These are phyloP conservation scores for Cossypha niveicapilla DNA, from an alignment of 2,797 vertebrate genomes.

Conservation along the genomic window DNA sequence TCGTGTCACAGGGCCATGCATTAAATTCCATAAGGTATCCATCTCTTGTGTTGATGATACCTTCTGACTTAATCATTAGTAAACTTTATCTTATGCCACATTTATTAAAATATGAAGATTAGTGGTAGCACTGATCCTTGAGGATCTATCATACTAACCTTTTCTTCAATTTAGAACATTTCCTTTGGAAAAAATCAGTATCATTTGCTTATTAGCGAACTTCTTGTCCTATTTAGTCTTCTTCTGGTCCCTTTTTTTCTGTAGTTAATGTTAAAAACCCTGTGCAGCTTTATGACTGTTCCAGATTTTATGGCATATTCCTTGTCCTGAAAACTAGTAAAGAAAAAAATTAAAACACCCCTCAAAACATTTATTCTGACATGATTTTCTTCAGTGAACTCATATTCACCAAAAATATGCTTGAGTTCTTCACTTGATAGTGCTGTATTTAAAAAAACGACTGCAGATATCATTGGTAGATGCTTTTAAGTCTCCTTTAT, in stretches of 20 bases:
- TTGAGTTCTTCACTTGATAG: not conserved
- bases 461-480: not conserved
- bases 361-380: not conserved
- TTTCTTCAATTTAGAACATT: not conserved
- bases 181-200: not conserved
- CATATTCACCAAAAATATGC: not conserved
- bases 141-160: not conserved
- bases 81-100: not conserved
- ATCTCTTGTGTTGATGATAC: not conserved
- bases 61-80: not conserved
- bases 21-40: not conserved
- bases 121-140: not conserved
- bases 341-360: not conserved
- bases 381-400: not conserved
- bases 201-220: not conserved
- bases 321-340: not conserved
- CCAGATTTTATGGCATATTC: not conserved
- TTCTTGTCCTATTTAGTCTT: not conserved
- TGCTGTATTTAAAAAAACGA: not conserved
- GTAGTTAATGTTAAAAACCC: not conserved
- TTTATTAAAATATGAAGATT: not conserved
- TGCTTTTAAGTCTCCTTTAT: not conserved
- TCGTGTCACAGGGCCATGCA: not conserved
- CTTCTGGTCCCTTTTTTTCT: not conserved
- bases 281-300: not conserved